Base-by-base conservation (phyloP, 2,113 vertebrate genomes). In the Heptranchias perlo region DNA sequence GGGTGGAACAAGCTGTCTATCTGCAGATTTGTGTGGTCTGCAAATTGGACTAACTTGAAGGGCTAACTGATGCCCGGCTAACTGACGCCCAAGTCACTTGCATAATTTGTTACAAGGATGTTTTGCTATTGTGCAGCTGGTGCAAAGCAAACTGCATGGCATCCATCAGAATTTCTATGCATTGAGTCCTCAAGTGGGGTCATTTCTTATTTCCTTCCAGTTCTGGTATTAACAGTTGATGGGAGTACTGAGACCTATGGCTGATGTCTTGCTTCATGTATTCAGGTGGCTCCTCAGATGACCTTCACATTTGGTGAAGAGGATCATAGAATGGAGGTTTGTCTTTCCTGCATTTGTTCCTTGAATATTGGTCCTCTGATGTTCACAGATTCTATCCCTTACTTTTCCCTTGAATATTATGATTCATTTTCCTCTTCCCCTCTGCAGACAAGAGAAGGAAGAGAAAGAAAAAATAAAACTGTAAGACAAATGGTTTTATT, bases 1-100 rank as follows among this genome's bases (percentile, higher is more conserved):
- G 87, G 87, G 87, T 92, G 87, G 87, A 92, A 92, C 54, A 13
- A 35, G 54, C 87, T 92, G 87, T 61, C 87, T 58, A 31, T 35
- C 54, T 92, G 31, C 52, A 35, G 87, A 58, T 61, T 61, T 61
- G 39, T 58, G 28, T n/a, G 87, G 87, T n/a, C 87, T 21, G 54
- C 54, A 92, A 58, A 61, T 62, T 61, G 61, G 89, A 21, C 54
- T 18, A 64, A 62, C 58, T 39, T 39, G 58, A 93, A 62, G 58
- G 89, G 58, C 58, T 93, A 92, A 7, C 89, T 92, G 89, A 62
- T 18, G 16, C n/a, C n/a, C n/a, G 89, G 58, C 58, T 93, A 92
- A 7, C 89, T 92, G 89, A 62, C 16, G 16, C 4, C 35, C 1
- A 10, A 58, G n/a, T 58, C 54, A 64, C 58, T 64, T 64, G 14